These are phyloP conservation scores for Melipona quadrifasciata DNA, from an alignment of 1,140 invertebrate genomes.

Conservation along the genomic window DNA sequence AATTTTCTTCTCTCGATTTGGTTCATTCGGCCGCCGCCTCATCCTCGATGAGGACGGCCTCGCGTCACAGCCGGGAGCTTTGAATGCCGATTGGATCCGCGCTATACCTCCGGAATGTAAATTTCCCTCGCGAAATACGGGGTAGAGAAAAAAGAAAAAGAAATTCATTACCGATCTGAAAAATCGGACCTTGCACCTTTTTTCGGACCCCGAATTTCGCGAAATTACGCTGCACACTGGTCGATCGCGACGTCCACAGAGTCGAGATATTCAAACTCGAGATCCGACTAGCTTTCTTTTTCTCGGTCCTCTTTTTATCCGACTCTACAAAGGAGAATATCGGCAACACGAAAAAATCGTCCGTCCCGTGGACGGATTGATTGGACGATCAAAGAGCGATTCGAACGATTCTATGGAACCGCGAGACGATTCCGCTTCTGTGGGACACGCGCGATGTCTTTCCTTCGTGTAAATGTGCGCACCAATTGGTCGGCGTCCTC, in stretches of 20 bases:
- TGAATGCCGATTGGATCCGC: not conserved
- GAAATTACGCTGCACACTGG: conserved; percentile 7
- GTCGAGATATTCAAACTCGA: not conserved
- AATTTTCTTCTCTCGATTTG: not conserved
- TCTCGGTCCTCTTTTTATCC: not conserved
- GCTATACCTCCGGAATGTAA: not conserved
- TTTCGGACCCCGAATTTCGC: conserved; percentile 6
- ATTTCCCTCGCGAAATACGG: conserved; percentile 47
- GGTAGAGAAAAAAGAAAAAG: not conserved
- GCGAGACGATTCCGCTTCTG: too few species aligned
- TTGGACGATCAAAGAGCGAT: not conserved
- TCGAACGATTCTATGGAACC: too few species aligned
- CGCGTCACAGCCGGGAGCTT: conserved; percentile 12
- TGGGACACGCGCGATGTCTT: too few species aligned
- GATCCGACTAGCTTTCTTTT: not conserved
- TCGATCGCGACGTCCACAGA: not conserved
- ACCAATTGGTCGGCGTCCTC: not conserved
- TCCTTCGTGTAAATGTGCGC: too few species aligned
- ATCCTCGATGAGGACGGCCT: conserved; percentile 4
- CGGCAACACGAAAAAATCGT: not conserved
- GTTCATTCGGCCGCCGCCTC: conserved; percentile 4
- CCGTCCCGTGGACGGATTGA: too few species aligned
- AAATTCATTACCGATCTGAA: too few species aligned
- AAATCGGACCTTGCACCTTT: too few species aligned
- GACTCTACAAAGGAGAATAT: conserved; percentile 25